A percentile compares a stretch with the other conserved stretches of the same genome.
phyloP scores from a whole-genome alignment of 2,888 invertebrate species.

The Parnassius orleans region DNA sequence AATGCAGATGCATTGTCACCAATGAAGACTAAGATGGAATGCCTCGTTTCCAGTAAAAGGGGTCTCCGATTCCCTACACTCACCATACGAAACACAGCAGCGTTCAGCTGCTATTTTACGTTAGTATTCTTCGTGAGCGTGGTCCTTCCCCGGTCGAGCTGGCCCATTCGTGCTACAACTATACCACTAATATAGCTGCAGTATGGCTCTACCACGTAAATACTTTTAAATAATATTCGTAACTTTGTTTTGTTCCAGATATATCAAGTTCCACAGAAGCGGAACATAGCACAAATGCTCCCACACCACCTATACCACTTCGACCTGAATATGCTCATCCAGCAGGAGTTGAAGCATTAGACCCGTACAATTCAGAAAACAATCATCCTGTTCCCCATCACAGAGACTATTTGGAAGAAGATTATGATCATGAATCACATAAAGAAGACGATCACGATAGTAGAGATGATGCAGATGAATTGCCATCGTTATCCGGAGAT shows the following conservation, averaged over 20 bases:
- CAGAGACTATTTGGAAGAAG: constrained; percentile 73
- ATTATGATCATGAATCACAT: constrained; percentile 70
- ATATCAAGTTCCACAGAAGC: constrained; percentile 59
- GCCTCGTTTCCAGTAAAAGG: too few species aligned
- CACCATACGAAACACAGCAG: too few species aligned
- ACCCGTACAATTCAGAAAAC: constrained; percentile 75
- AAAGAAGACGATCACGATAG: constrained; percentile 73
- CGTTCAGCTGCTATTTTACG: too few species aligned
- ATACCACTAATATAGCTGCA: too few species aligned
- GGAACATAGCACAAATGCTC: constrained; percentile 54
- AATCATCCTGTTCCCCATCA: constrained; percentile 61
- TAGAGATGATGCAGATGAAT: constrained; percentile 73
- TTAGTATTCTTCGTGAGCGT: too few species aligned
- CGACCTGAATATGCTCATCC: constrained; percentile 75
- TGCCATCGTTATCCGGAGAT: constrained; percentile 71
- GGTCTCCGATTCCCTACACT: too few species aligned
- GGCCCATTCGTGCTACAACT: too few species aligned
- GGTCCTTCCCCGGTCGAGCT: too few species aligned
- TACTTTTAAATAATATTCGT: too few species aligned
- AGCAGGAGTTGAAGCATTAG: constrained; percentile 71
- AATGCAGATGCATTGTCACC: too few species aligned
- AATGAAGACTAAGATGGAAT: too few species aligned
- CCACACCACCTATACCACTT: constrained; percentile 64
- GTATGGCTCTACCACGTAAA: too few species aligned
- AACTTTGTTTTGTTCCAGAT: constrained; percentile 59